phyloP scores from a whole-genome alignment of 2,797 vertebrate species.

The Synaphobranchus kaupii region DNA sequence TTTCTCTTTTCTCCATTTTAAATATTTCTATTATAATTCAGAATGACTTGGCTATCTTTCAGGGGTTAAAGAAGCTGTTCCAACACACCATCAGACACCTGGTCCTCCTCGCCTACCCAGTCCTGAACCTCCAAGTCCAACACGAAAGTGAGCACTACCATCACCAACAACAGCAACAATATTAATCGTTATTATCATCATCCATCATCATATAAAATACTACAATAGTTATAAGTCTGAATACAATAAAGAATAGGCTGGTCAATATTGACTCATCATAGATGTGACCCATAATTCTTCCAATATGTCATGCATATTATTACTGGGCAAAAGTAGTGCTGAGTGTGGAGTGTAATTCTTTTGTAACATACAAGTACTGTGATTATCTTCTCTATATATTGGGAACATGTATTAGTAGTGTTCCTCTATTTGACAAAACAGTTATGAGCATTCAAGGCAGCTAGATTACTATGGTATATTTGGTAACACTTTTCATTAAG shows the following conservation, averaged over 20 bases:
- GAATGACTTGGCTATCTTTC: not conserved
- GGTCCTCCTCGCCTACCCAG: slow-evolving; percentile 55
- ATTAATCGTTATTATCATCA: not conserved
- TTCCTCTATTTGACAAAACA: not conserved
- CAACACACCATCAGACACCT: slow-evolving; percentile 36
- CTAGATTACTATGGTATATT: not conserved
- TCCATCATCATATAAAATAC: not conserved
- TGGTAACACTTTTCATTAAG: too few species aligned
- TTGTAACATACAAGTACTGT: not conserved
- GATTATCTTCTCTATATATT: not conserved
- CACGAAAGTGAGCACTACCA: slow-evolving; percentile 62
- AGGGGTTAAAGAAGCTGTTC: slow-evolving; percentile 56
- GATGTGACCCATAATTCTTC: not conserved
- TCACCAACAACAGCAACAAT: not conserved
- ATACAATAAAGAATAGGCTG: not conserved
- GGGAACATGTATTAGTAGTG: not conserved
- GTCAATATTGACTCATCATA: not conserved
- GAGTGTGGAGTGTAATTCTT: too few species aligned
- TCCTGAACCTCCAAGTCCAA: slow-evolving; percentile 58
- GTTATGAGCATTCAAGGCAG: not conserved
- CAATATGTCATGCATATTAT: not conserved
- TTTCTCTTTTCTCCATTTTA: not conserved
- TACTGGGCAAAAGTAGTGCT: not conserved
- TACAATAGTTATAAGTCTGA: not conserved
- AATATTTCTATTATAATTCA: not conserved